Conservation (phyloP, 2,797 vertebrate genomes). For the Borostomias antarcticus region DNA sequence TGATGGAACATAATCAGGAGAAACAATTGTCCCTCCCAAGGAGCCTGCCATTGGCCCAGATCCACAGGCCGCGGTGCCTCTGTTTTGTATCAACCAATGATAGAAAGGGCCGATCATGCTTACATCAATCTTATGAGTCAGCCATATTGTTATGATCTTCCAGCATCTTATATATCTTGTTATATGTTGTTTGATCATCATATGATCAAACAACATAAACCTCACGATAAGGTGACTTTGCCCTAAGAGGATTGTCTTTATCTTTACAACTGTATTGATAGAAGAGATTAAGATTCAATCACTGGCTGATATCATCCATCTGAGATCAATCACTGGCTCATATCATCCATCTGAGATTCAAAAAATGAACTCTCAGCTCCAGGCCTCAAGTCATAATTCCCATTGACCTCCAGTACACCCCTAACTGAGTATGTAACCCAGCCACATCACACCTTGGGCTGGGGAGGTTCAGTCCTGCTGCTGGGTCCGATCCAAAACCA, state of each 20-base stretch:
- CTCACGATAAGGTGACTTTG: neutral
- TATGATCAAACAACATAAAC: neutral
- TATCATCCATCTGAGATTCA: neutral
- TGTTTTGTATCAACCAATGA: too few species aligned
- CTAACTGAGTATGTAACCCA: neutral
- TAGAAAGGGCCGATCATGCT: neutral
- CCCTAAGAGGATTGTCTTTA: neutral
- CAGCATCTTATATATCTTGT: neutral
- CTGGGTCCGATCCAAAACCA: neutral
- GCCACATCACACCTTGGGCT: neutral
- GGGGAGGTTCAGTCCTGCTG: neutral
- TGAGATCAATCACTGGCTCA: neutral
- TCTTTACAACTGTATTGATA: neutral
- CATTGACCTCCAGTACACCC: neutral
- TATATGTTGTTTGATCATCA: neutral
- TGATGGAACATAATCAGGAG: neutral
- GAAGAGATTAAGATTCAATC: neutral
- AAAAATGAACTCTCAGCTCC: neutral
- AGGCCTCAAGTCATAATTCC: neutral
- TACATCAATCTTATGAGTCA: neutral
- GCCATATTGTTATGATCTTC: neutral
- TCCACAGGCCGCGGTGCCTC: too few species aligned
- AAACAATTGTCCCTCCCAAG: slow-evolving; percentile 9
- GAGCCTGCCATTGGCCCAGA: slow-evolving; percentile 4
- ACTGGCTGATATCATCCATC: too few species aligned